Evolutionary conservation across 1,140 invertebrate genomes (phyloP).

Genomic region (Cydia pomonella): DNA sequence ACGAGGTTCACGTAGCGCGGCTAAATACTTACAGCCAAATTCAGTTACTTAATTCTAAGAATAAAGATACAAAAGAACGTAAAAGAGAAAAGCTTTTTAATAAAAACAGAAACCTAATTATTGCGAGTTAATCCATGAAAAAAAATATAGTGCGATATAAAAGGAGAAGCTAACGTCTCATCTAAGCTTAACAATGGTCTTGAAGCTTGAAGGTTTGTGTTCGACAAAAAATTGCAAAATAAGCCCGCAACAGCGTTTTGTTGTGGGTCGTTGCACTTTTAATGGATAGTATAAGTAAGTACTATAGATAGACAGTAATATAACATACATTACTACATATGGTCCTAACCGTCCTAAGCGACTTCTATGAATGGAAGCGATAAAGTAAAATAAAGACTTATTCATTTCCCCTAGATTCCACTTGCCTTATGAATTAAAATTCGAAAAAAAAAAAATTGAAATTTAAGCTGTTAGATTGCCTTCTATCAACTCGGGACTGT

Average conservation of each 20-base stretch:
- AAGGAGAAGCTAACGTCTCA: not conserved
- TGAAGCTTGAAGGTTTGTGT: not conserved
- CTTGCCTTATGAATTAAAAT: too few species aligned
- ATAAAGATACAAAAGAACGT: not conserved
- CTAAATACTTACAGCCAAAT: not conserved
- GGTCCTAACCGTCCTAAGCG: too few species aligned
- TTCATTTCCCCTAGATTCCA: too few species aligned
- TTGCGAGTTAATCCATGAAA: not conserved
- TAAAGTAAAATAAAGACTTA: too few species aligned
- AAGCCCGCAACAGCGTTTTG: not conserved
- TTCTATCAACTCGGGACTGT: not conserved
- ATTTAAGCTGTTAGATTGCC: not conserved
- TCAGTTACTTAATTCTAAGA: not conserved
- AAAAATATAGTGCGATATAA: not conserved
- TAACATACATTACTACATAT: too few species aligned
- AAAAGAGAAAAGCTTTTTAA: not conserved
- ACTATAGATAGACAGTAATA: not conserved
- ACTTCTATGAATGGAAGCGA: too few species aligned
- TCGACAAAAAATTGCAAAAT: not conserved
- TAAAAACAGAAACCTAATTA: not conserved
- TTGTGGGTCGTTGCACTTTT: conserved; percentile 13
- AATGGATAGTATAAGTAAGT: conserved; percentile 9
- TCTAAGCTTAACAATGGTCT: conserved; percentile 1
- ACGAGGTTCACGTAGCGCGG: too few species aligned
- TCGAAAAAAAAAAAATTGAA: too few species aligned